phyloP scores from a whole-genome alignment of 1,140 invertebrate genomes.

The Drosophila willistoni region DNA sequence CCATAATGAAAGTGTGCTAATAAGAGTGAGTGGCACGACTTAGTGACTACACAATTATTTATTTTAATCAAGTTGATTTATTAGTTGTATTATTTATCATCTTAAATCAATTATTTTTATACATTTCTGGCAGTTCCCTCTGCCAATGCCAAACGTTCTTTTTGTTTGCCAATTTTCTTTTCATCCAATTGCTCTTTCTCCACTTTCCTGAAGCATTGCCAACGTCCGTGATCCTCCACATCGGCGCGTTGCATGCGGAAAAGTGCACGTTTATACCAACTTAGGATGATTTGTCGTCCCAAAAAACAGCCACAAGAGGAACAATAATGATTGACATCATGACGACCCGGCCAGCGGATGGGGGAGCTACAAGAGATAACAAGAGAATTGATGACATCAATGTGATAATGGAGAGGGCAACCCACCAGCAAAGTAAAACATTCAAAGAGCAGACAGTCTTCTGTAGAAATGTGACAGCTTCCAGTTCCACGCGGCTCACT shows the following conservation, averaged over 20 bases:
- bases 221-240: conserved; percentile 65
- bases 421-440: conserved; percentile 69
- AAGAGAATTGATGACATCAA: neutral
- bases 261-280: conserved; percentile 74
- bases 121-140: neutral
- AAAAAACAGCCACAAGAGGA: conserved; percentile 75
- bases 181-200: conserved; percentile 72
- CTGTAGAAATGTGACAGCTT: conserved; percentile 67
- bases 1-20: no score
- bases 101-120: neutral
- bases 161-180: conserved; percentile 64
- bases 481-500: conserved; percentile 50
- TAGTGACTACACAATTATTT: no score
- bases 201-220: conserved; percentile 63
- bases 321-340: conserved; percentile 79
- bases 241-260: conserved; percentile 71
- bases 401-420: neutral
- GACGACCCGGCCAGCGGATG: conserved; percentile 66
- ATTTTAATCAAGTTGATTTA: conserved; percentile 11
- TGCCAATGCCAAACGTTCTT: conserved; percentile 46
- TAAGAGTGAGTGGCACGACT: no score
- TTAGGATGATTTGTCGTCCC: conserved; percentile 71
- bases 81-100: conserved; percentile 18
- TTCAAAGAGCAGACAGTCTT: conserved; percentile 60
- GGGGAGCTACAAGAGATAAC: conserved; percentile 50